Evolutionary conservation across 2,797 vertebrate species (phyloP).

Genomic region (Neoniphon sammara): DNA sequence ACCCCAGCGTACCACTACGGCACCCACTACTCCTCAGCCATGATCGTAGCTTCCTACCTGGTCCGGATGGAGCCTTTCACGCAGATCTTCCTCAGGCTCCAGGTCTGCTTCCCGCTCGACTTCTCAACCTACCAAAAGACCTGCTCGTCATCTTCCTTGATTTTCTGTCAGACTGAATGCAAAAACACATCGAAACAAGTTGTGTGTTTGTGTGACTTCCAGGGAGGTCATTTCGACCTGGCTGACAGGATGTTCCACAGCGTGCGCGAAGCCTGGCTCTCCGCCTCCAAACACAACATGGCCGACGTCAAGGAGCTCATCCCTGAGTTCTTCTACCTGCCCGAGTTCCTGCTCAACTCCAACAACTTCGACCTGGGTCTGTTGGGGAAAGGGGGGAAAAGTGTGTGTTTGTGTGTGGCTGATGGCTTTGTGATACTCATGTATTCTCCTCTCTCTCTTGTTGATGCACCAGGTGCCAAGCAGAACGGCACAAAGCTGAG

Average conservation of each 20-base stretch:
- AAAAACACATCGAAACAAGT: too few relatives aligned
- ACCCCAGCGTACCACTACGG: constrained; percentile 99
- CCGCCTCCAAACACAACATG: constrained; percentile 99
- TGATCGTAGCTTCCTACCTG: constrained; percentile 99
- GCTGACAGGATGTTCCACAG: constrained; percentile 99
- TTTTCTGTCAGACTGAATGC: neutral
- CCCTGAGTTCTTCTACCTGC: constrained; percentile 98
- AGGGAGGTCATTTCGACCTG: constrained; percentile 99
- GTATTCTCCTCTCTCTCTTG: neutral
- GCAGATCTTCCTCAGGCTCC: constrained; percentile 95
- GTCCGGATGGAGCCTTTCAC: constrained; percentile 99
- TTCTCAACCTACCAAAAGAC: neutral
- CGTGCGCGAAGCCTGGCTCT: constrained; percentile 95
- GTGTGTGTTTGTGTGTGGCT: neutral
- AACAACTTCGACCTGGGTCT: constrained; percentile 98
- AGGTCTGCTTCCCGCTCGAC: constrained; percentile 81
- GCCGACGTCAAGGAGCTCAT: constrained; percentile 99
- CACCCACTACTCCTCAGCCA: constrained; percentile 98
- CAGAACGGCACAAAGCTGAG: constrained; percentile 96
- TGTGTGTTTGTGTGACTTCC: constrained; percentile 31
- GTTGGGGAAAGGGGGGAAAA: constrained; percentile 10
- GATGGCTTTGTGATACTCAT: neutral
- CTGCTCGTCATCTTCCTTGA: too few relatives aligned
- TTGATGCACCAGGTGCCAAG: constrained; percentile 86
- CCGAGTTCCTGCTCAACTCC: constrained; percentile 96